A percentile compares a stretch with the other conserved stretches of the same genome.
Conservation (phyloP, 2,113 vertebrate genomes). For the Ictalurus furcatus region DNA sequence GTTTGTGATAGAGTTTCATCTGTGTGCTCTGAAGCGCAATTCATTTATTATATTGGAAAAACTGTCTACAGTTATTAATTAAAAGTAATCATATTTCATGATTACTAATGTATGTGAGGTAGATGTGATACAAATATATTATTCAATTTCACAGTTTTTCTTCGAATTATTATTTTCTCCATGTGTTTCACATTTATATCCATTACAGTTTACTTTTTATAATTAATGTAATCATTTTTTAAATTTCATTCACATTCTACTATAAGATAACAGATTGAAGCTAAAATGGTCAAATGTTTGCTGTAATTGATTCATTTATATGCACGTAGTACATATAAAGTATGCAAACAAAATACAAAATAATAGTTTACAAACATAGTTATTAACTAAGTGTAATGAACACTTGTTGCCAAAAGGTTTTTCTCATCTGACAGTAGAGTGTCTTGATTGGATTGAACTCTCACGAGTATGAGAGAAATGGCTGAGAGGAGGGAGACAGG, state of each 20-base stretch:
- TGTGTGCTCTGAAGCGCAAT: too few relatives aligned
- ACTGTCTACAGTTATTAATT: neutral
- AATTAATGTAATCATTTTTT: neutral
- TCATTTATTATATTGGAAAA: too few relatives aligned
- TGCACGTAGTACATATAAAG: too few relatives aligned
- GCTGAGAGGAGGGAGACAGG: slow-evolving; percentile 21
- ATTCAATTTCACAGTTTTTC: neutral
- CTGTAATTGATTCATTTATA: neutral
- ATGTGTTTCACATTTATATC: neutral
- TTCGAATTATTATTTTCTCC: neutral
- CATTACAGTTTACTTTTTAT: neutral
- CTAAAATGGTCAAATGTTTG: neutral
- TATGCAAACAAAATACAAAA: too few relatives aligned
- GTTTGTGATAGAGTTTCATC: too few relatives aligned
- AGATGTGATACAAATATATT: neutral
- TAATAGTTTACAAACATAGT: neutral
- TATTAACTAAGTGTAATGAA: neutral
- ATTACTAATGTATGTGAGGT: neutral
- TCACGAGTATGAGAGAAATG: neutral
- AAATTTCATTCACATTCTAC: neutral
- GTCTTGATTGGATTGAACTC: neutral
- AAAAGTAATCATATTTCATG: neutral
- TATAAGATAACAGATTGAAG: neutral
- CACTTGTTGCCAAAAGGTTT: neutral
- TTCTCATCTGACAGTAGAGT: neutral